Evolutionary conservation across 2,797 vertebrate species (phyloP).

Genomic region (Phaenicophaeus curvirostris): DNA sequence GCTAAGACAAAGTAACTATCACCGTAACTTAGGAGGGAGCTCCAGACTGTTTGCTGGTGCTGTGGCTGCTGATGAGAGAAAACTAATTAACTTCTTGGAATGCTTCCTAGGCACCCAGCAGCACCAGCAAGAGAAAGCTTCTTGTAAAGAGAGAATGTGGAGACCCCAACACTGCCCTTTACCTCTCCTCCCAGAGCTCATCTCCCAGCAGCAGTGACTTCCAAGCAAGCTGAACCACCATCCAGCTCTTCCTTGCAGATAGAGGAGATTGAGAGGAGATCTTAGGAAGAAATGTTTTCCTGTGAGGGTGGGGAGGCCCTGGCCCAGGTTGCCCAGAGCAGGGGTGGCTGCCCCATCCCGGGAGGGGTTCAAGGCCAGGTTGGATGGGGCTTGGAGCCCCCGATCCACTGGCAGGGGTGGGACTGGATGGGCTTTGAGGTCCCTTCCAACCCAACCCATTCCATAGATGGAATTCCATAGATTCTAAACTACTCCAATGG

Average conservation of each 20-base stretch:
- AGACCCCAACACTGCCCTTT: not conserved
- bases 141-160: not conserved
- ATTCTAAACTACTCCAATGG: no score
- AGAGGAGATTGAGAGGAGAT: no score
- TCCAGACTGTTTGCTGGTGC: not conserved
- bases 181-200: not conserved
- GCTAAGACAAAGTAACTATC: slow-evolving; percentile 51
- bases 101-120: not conserved
- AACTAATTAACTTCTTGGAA: slow-evolving; percentile 37
- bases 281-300: no score
- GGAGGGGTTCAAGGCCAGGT: no score
- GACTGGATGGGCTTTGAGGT: no score
- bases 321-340: no score
- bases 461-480: no score
- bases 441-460: no score
- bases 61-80: not conserved
- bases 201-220: not conserved
- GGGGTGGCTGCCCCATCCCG: no score
- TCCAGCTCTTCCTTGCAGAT: not conserved
- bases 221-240: not conserved
- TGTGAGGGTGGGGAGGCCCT: no score
- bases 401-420: no score
- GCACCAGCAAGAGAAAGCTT: not conserved
- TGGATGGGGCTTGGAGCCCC: no score
- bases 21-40: not conserved